Evolutionary conservation across 2,797 vertebrate species (phyloP).

Genomic region (Columba guinea): DNA sequence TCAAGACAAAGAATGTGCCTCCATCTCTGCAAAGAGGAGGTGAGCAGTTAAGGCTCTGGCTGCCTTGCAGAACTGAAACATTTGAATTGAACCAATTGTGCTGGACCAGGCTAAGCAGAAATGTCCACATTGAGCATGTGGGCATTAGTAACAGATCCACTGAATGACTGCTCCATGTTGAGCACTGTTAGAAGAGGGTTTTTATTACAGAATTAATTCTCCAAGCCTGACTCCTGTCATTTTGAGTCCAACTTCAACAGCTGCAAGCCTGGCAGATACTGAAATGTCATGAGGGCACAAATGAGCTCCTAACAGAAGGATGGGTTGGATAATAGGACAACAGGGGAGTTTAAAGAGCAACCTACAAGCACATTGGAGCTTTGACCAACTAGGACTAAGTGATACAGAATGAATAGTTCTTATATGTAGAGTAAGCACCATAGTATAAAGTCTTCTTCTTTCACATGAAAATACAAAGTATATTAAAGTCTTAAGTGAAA

Average conservation of each 20-base stretch:
- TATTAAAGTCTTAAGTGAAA: neutral
- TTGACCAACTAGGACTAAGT: neutral
- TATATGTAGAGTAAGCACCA: rapidly evolving
- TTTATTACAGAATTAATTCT: neutral
- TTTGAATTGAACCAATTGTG: neutral
- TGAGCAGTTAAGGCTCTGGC: neutral
- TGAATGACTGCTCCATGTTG: neutral
- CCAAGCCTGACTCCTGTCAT: neutral
- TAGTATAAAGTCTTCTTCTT: neutral
- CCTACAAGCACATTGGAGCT: neutral
- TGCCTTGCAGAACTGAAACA: neutral
- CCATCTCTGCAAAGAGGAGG: neutral
- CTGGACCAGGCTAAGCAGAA: neutral
- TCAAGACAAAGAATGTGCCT: neutral
- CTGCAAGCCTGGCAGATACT: neutral
- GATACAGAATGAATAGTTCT: neutral
- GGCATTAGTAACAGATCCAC: neutral
- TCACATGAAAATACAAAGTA: neutral
- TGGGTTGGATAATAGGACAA: neutral
- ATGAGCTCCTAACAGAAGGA: neutral
- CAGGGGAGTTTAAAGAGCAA: neutral
- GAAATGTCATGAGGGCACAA: neutral
- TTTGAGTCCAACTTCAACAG: neutral
- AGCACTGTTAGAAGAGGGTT: neutral
- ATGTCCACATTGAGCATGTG: neutral